Evolutionary conservation across 2,888 invertebrate species (phyloP).

Genomic region (Erannis defoliaria): DNA sequence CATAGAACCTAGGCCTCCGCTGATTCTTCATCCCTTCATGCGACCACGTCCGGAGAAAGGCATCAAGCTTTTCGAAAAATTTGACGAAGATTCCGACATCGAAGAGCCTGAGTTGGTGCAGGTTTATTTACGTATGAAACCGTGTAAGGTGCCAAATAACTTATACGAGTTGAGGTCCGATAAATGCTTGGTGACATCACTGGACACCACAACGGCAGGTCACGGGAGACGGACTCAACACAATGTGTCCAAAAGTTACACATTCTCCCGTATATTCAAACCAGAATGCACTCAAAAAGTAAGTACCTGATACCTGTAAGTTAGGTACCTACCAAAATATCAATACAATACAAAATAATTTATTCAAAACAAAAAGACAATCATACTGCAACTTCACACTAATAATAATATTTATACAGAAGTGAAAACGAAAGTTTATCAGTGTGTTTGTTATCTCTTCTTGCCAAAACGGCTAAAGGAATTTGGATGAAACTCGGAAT

Average conservation of each 20-base stretch:
- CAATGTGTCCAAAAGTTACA: constrained; percentile 80
- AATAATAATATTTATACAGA: too few relatives aligned
- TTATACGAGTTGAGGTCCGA: constrained; percentile 75
- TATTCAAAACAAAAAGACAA: too few relatives aligned
- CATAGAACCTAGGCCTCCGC: constrained; percentile 77
- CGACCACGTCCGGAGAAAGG: constrained; percentile 77
- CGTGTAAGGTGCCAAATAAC: constrained; percentile 66
- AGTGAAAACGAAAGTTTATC: too few relatives aligned
- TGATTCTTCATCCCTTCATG: constrained; percentile 79
- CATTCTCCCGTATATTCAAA: constrained; percentile 78
- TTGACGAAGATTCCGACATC: constrained; percentile 72
- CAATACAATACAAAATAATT: too few relatives aligned
- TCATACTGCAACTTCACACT: too few relatives aligned
- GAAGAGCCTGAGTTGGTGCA: constrained; percentile 79
- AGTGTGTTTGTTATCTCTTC: too few relatives aligned
- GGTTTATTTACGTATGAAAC: constrained; percentile 85
- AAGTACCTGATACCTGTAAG: constrained; percentile 43
- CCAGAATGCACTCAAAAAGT: constrained; percentile 71
- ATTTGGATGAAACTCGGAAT: too few relatives aligned
- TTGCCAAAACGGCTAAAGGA: too few relatives aligned
- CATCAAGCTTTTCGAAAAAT: constrained; percentile 73
- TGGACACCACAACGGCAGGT: constrained; percentile 72
- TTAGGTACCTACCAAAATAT: background rate
- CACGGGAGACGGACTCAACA: constrained; percentile 77
- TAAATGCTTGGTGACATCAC: constrained; percentile 71